Evolutionary conservation across 92 coral and sea anemone species (phyloP), one percentile per base, ranked within the genome.

Genomic region (Epizoanthus stellaris): DNA sequence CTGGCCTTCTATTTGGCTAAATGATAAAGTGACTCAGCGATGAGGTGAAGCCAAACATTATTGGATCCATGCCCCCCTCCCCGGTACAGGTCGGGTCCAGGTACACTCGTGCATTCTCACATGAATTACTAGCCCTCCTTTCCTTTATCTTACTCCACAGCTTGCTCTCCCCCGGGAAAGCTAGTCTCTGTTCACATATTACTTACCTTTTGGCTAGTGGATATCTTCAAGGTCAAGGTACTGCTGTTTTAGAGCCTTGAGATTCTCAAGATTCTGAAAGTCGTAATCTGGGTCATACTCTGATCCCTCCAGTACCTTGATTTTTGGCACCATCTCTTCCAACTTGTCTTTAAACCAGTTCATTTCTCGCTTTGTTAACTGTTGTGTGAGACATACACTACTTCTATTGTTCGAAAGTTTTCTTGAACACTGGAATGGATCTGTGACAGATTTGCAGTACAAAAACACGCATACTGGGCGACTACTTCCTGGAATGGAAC

Each of bases 391-490:
- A 59, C 15, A 59, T 57, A 87, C 86, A 80, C 73, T 75, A 7
- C 57, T 30, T 23, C 25, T 13, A 25, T 43, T 17, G 14, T 75
- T 38, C 9, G 30, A 1, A 21, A 75, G 67, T 40, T 20, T 53
- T 0, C 3, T 13, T 4, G 23, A 58, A 75, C 73, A 75, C 0
- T 56, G 57, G 6, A 6, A 3, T 21, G 87, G 91, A 11, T 82
- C 73, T 57, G 79, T 80, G 4, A 86, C 63, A 1, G 77, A 49
- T 53, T 67, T 88, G 79, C 87, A 75, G 4, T 88, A 88, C 6
- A 88, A 58, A 88, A 88, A 82, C 9, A 88, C 72, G 54, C 91
- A 88, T 0, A 74, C 87, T 73, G 91, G 87, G 40, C n/a, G 59
- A 14, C 17, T 10, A 42, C 56, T n/a, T 57, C 49, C 36, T 11